phyloP scores from a whole-genome alignment of 53 echinoderm and acorn worm genomes.

The Antedon mediterranea region DNA sequence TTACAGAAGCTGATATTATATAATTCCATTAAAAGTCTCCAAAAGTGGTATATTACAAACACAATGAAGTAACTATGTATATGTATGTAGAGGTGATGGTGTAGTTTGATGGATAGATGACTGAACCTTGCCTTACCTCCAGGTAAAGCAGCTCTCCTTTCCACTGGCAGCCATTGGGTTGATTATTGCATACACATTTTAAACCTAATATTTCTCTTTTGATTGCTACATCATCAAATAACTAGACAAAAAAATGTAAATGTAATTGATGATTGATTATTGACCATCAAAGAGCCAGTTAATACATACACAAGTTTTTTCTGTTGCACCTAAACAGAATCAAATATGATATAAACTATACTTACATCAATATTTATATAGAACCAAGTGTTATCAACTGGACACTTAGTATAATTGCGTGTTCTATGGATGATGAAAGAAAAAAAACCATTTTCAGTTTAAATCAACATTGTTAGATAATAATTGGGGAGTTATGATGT shows the following conservation, averaged over 20 bases:
- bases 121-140: conserved; percentile 21
- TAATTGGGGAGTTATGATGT: too few relatives aligned
- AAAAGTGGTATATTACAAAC: too few relatives aligned
- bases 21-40: too few relatives aligned
- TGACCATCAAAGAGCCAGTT: too few relatives aligned
- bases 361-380: conserved; percentile 66
- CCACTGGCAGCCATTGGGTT: conserved; percentile 59
- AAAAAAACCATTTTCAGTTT: too few relatives aligned
- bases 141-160: conserved; percentile 56
- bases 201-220: conserved; percentile 74
- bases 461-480: too few relatives aligned
- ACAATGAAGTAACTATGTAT: too few relatives aligned
- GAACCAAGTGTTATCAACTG: conserved; percentile 69
- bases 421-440: too few relatives aligned
- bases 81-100: too few relatives aligned
- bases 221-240: conserved; percentile 81
- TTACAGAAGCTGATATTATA: too few relatives aligned
- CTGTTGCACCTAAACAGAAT: not conserved
- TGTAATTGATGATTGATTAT: too few relatives aligned
- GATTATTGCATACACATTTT: conserved; percentile 36
- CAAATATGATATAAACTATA: not conserved
- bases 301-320: not conserved
- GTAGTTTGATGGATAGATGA: too few relatives aligned
- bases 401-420: conserved; percentile 41
- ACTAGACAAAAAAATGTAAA: conserved; percentile 28